Conservation (phyloP, 2,888 invertebrate species). For the Clostera curtula region DNA sequence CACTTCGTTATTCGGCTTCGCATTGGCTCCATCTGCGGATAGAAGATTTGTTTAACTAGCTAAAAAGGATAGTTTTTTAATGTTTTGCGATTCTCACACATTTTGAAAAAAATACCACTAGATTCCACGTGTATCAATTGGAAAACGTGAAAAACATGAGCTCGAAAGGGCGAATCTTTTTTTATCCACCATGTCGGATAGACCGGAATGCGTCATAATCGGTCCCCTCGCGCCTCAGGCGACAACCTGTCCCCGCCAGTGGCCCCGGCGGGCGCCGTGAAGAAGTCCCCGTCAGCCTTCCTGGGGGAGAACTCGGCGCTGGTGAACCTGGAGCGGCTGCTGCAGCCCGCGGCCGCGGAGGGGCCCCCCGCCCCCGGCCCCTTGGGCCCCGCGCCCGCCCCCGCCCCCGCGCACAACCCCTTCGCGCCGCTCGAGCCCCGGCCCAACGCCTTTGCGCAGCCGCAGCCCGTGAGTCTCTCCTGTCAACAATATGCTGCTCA, state of each 20-base stretch:
- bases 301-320: constrained; percentile 97
- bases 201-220: no score
- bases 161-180: no score
- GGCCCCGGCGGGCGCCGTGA: constrained; percentile 76
- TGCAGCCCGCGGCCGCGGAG: constrained; percentile 56
- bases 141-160: no score
- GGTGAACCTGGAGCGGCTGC: constrained; percentile 98
- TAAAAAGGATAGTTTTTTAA: no score
- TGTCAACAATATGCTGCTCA: no score
- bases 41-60: no score
- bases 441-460: constrained; percentile 22
- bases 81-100: no score
- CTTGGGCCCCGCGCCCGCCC: constrained; percentile 16
- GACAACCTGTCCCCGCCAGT: constrained; percentile 72
- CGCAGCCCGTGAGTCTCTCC: constrained; percentile 31
- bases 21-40: no score
- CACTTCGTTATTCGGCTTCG: no score
- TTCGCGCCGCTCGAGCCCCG: constrained; percentile 25
- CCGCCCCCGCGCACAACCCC: background rate
- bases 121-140: no score
- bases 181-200: no score
- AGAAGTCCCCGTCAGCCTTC: constrained; percentile 96
- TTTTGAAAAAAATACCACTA: no score
- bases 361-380: constrained; percentile 23
- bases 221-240: constrained; percentile 34